A percentile compares a stretch with the other conserved stretches of the same genome.
phyloP scores from a whole-genome alignment of 2,113 vertebrate genomes.

The Epinephelus lanceolatus region DNA sequence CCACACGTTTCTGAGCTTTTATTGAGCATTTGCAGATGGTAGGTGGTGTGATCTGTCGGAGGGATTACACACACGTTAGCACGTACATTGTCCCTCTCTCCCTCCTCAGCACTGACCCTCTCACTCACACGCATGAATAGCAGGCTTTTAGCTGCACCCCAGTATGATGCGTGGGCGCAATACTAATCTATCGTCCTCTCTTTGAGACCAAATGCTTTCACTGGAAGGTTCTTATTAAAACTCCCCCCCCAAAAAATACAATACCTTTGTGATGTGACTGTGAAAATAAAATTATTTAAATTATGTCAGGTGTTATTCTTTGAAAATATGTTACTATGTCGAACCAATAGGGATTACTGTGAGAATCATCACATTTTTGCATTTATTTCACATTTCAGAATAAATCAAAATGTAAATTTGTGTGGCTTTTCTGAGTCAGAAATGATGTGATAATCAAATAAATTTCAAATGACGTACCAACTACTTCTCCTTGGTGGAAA shows the following conservation, averaged over 20 bases:
- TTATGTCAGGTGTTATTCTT: constrained; percentile 3
- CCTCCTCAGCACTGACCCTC: constrained; percentile 48
- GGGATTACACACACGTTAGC: constrained; percentile 50
- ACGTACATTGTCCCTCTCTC: constrained; percentile 44
- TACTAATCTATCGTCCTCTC: constrained; percentile 79
- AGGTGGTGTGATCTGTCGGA: constrained; percentile 50
- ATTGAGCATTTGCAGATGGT: constrained; percentile 16
- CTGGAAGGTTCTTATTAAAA: constrained; percentile 44
- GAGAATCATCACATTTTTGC: not conserved
- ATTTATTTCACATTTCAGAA: not conserved
- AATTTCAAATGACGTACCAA: not conserved
- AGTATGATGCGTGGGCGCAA: constrained; percentile 73
- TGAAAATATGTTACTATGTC: not conserved
- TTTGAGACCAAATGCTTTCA: constrained; percentile 55
- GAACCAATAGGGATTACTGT: too few species aligned
- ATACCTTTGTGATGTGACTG: constrained; percentile 9
- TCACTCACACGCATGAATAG: constrained; percentile 67
- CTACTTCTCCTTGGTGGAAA: not conserved
- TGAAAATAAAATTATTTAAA: constrained; percentile 2
- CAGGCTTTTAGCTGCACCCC: constrained; percentile 70
- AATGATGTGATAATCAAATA: not conserved
- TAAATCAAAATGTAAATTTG: not conserved
- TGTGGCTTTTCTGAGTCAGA: not conserved
- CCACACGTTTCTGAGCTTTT: not conserved
- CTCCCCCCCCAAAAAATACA: not conserved